Base-by-base conservation (phyloP, 2,888 invertebrate species). In the Athrips mouffetella region DNA sequence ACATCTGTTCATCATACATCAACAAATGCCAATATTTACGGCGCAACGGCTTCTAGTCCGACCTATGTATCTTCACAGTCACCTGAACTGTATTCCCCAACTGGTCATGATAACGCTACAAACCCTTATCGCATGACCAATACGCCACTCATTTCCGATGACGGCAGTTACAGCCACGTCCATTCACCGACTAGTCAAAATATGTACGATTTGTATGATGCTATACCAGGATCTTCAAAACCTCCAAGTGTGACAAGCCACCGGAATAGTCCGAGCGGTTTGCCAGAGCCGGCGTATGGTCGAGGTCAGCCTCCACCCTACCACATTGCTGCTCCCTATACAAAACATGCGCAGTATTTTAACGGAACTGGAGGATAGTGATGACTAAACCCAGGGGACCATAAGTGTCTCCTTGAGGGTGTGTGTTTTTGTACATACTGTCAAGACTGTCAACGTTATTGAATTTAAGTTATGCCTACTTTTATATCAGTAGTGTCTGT, bases 251-350 rank as follows among this genome's bases (percentile, higher is more conserved):
- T 80, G 42, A 67, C 73, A 40, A 79, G 76, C 58, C 84, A 82
- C 27, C 72, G 80, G 29, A 85, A 84, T 47, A 88, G 85, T 59
- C 83, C 86, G 25, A 80, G 75, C 60, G 78, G 77, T 44, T 56
- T 74, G 59, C 70, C 85, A 23, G 81, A 84, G 55, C 71, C 80
- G 46, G 71, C 77, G 44, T 84, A 86, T 52, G 69, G 71, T 31
- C 71, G 89, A 52, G 81, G 80, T 39, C 87, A 91, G 64, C 95
- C 95, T 11, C 95, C 95, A 1, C 95, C 95, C 1, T 96, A 95
- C 80, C 94, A 95, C 65, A 94, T 95, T 66, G 95, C 95, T 21
- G 94, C 95, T 18, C 93, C 92, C 2, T 94, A 93, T 68, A 95
- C 95, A 10, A 94, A 94, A 87, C 94, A 94, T 67, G 93, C 93